Base-by-base conservation (phyloP, 2,888 invertebrate species). In the Pristionchus japonicus region DNA sequence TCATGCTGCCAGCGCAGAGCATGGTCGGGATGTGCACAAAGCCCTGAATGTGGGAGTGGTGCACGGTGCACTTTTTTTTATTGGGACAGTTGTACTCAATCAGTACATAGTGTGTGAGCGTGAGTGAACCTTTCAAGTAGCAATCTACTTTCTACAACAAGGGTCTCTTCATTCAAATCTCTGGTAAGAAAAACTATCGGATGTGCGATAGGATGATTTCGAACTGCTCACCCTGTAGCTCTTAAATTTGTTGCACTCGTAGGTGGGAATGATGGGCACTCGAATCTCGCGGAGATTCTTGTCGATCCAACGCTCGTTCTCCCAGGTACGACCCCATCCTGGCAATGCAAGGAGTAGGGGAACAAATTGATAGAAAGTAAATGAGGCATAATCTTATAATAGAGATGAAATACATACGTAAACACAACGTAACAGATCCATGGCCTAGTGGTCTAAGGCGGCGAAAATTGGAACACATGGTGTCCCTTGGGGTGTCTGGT, bases 1-100 rank as follows among this genome's bases (percentile, higher is more conserved):
- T 89, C 64, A 89, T 91, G 86, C 91, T 92, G 17, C 94, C 94
- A n/a, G 94, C 94, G 89, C 94, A 94, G 52, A 94, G 86, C 93
- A 93, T 94, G 43, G 93, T 91, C n/a, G 91, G 90, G 27, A 90
- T 27, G 87, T 93, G 91, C 20, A 94, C 88, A 0, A 90, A 88
- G 37, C 93, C 92, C 57, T 34, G 82, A 49, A n/a, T n/a, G n/a
- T n/a, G n/a, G n/a, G n/a, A 43, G 13, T 31, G 49, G 43, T 43
- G 43, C 43, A 43, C 43, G 1, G n/a, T 57, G n/a, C 7, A 57
- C n/a, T 57, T 23, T 34, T n/a, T n/a, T n/a, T n/a, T n/a, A n/a
- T n/a, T n/a, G n/a, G n/a, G n/a, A n/a, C n/a, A n/a, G n/a, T n/a
- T n/a, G n/a, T n/a, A 34, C 9, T n/a, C 61, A 61, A 23, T 74